Evolutionary conservation across 2,797 vertebrate genomes (phyloP), one percentile per base, ranked within the genome.

Genomic region (Poeciliopsis paucimaculata): DNA sequence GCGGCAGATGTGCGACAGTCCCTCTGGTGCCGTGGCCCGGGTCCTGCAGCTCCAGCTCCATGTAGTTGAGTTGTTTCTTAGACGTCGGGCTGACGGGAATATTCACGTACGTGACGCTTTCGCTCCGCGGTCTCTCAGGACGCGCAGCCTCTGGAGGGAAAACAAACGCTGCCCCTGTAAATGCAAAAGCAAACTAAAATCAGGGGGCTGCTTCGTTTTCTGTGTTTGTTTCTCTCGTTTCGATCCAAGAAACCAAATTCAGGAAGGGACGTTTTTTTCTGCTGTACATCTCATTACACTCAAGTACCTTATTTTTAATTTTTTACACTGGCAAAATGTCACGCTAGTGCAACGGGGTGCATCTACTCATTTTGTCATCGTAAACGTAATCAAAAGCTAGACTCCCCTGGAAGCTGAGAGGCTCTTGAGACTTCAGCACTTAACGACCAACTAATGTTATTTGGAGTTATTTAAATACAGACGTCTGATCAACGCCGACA

Each of bases 41-140:
- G 57, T 97, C 97, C 82, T 96, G 97, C 79, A 97, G 95, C 89
- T 97, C 97, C 91, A 98, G 89, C 90, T 98, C 97, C 97, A 97
- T 95, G 93, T 98, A 98, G 93, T 98, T 96, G 78, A 97, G 96
- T 89, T 97, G 97, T 89, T 96, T 96, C 90, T 96, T 96, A 77
- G 96, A 96, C 0, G 95, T 93, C 23, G 98, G 97, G 82, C 97
- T 98, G 82, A 96, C 84, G 0, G 98, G 97, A 91, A 98, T 96
- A 94, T 98, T 98, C 79, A 97, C 95, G 5, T 98, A 98, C 0
- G 94, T 98, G 82, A 94, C 95, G 1, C 80, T 84, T 45, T 97
- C 96, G 0, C 93, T 80, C 62, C 91, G 89, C 3, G 77, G 83
- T 87, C 94, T 94, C 51, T 97, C 96, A 31, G 92, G 64, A 47